phyloP scores from a whole-genome alignment of 2,797 vertebrate genomes.

The Rhinatrema bivittatum region DNA sequence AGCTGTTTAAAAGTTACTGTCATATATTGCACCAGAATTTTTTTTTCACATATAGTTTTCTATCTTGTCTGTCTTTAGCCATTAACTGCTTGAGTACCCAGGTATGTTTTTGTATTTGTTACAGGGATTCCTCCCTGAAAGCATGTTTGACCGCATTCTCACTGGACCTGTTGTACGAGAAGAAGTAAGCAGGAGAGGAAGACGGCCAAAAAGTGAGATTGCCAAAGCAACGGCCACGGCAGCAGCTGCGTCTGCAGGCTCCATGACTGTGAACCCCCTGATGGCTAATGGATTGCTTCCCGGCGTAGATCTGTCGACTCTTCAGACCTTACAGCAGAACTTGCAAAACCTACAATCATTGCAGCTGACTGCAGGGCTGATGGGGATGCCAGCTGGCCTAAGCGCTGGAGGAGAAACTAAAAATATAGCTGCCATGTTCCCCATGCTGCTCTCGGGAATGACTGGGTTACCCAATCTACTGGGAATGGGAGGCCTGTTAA shows the following conservation, averaged over 20 bases:
- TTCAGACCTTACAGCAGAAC: constrained; percentile 94
- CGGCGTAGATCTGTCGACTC: constrained; percentile 79
- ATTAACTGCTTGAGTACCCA: too few relatives aligned
- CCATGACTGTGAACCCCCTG: constrained; percentile 67
- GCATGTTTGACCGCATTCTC: constrained; percentile 93
- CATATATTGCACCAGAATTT: too few relatives aligned
- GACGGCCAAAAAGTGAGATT: constrained; percentile 87
- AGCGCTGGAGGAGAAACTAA: constrained; percentile 64
- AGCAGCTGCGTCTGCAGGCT: constrained; percentile 40
- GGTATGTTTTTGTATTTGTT: constrained; percentile 10
- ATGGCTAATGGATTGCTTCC: constrained; percentile 83
- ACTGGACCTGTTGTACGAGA: constrained; percentile 94
- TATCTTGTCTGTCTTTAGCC: too few relatives aligned
- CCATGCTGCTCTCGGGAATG: constrained; percentile 95
- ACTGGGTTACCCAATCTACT: constrained; percentile 85
- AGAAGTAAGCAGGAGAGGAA: constrained; percentile 87
- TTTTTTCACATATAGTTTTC: too few relatives aligned
- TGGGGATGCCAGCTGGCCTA: constrained; percentile 82
- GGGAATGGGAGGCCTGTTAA: constrained; percentile 73
- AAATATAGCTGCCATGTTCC: constrained; percentile 88
- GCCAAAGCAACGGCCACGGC: constrained; percentile 63
- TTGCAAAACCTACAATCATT: constrained; percentile 89
- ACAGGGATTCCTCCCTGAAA: constrained; percentile 93
- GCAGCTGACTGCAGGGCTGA: constrained; percentile 86
- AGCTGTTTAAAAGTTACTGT: too few relatives aligned